Base-by-base conservation (phyloP, 2,797 vertebrate genomes). In the Echiichthys vipera region DNA sequence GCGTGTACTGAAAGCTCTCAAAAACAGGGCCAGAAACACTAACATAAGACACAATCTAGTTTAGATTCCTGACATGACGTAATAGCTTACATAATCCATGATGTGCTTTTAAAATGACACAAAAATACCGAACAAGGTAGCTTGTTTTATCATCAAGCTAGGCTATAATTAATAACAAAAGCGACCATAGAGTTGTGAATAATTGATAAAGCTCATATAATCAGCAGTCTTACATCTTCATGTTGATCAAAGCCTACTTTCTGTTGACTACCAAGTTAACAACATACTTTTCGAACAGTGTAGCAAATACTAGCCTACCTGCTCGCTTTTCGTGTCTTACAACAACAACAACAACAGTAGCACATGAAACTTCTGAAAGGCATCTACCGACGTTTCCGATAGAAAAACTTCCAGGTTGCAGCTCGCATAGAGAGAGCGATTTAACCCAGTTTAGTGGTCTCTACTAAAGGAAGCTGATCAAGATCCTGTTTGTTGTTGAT, bases 301-400 rank as follows among this genome's bases (percentile, higher is more conserved):
- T 14, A 78, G n/a, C 37, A 63, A 49, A 80, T 13, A 66, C 77
- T 67, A 62, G 83, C 90, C 66, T 95, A 96, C 95, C 96, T 96
- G 93, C 68, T 88, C 74, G 71, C 78, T 90, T 95, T 95, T 7
- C 59, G 91, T 6, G 80, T 87, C 78, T 87, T 90, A 92, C 72
- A 88, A 86, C 86, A 89, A 81, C 77, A 85, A 87, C 87, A 88
- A 75, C 78, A 85, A 78, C 94, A 96, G 18, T 66, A 91, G 74
- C 95, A 94, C 91, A 93, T 74, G 0, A 90, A 50, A n/a, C 86
- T 94, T 89, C 91, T 90, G 89, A 95, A 65, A 54, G 93, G 94
- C 95, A 96, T 97, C 76, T 86, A 95, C 74, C 80, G 73, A 69
- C 67, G 54, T 43, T 83, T 83, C 78, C 74, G 67, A 71, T 57